These are phyloP conservation scores for Menidia menidia DNA, from an alignment of 2,797 vertebrate genomes.

Conservation along the genomic window DNA sequence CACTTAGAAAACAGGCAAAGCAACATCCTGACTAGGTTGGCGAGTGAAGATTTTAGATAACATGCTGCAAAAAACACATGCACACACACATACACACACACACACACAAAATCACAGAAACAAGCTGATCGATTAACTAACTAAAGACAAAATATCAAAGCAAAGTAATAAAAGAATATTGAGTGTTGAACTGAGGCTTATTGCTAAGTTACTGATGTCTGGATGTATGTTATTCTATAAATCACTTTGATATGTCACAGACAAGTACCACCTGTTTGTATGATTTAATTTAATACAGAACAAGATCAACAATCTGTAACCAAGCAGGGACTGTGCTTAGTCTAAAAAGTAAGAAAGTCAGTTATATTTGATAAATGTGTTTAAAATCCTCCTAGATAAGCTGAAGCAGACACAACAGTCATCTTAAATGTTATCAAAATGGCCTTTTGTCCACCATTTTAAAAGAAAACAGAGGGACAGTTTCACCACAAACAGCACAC, in stretches of 20 bases:
- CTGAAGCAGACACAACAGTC: no score
- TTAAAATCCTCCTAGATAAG: not conserved
- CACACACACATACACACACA: no score
- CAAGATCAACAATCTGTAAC: not conserved
- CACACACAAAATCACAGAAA: not conserved
- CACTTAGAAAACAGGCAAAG: constrained; percentile 10
- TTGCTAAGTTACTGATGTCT: constrained; percentile 21
- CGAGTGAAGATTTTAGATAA: not conserved
- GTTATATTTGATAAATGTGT: not conserved
- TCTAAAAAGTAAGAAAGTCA: not conserved
- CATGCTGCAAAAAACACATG: not conserved
- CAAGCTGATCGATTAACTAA: not conserved
- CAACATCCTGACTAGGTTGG: constrained; percentile 5
- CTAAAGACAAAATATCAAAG: not conserved
- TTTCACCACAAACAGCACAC: not conserved
- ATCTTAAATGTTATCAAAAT: not conserved
- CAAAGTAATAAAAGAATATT: no score
- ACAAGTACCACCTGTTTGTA: not conserved
- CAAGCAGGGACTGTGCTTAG: not conserved
- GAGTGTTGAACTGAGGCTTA: not conserved
- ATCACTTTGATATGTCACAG: not conserved
- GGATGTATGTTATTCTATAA: not conserved
- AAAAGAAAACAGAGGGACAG: not conserved
- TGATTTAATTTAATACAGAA: not conserved
- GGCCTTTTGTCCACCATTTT: not conserved